Evolutionary conservation across 2,888 invertebrate genomes (phyloP).

Genomic region (Oxycera nigricornis): DNA sequence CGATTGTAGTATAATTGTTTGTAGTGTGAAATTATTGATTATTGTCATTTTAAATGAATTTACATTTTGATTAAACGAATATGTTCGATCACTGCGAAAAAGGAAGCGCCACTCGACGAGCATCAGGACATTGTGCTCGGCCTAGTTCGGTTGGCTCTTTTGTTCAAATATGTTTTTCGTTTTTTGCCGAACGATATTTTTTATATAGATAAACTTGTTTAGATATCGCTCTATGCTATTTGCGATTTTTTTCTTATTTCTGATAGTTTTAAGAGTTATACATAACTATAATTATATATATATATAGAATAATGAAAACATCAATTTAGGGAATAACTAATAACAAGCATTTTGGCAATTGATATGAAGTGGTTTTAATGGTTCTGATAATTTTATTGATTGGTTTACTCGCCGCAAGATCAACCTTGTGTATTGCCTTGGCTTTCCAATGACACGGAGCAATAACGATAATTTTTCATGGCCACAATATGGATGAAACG

Average conservation of each 20-base stretch:
- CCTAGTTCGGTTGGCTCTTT: background rate
- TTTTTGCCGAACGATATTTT: background rate
- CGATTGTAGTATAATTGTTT: background rate
- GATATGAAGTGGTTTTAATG: background rate
- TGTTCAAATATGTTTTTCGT: background rate
- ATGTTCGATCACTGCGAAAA: background rate
- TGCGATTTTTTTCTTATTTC: conserved; percentile 27
- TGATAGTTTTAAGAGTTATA: conserved; percentile 31
- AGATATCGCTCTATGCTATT: conserved; percentile 28
- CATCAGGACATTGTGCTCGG: background rate
- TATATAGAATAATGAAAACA: conserved; percentile 33
- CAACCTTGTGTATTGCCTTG: too few relatives aligned
- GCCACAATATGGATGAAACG: too few relatives aligned
- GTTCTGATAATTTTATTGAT: background rate
- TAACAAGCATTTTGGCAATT: conserved; percentile 36
- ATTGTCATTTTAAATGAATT: background rate
- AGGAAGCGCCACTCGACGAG: background rate
- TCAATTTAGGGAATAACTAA: conserved; percentile 32
- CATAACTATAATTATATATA: conserved; percentile 31
- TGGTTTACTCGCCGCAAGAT: too few relatives aligned
- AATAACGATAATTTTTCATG: too few relatives aligned
- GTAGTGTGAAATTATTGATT: background rate
- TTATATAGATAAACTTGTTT: conserved; percentile 16
- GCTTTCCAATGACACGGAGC: too few relatives aligned
- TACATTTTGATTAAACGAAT: background rate